These are phyloP conservation scores for Genyomyrus donnyi DNA, from an alignment of 2,113 vertebrate genomes.

Conservation along the genomic window DNA sequence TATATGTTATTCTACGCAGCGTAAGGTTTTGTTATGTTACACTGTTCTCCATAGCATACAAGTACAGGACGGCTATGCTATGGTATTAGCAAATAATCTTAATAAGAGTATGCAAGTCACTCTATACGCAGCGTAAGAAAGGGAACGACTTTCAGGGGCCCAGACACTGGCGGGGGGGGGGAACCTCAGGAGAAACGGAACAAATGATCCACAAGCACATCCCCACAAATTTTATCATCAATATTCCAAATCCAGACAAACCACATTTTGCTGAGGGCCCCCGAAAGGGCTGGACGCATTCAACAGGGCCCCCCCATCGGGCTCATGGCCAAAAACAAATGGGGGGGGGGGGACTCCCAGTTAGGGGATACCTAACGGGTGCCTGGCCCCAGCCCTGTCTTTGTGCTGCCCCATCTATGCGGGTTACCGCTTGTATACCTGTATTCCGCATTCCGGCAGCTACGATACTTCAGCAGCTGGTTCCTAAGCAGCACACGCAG, in stretches of 20 bases:
- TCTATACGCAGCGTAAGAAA: neutral
- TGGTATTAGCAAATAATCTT: neutral
- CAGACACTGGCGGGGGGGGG: neutral
- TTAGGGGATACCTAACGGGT: neutral
- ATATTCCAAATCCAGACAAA: neutral
- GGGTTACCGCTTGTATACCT: neutral
- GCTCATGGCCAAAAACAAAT: neutral
- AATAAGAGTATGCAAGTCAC: neutral
- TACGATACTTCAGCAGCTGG: neutral
- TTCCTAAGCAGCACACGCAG: neutral
- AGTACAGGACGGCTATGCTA: neutral
- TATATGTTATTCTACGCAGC: slow-evolving; percentile 7
- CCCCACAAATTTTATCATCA: neutral
- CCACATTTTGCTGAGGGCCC: neutral
- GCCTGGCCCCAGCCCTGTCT: neutral
- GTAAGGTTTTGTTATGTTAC: neutral
- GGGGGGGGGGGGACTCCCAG: neutral
- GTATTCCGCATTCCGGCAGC: neutral
- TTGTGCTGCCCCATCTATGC: neutral
- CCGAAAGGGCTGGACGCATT: neutral
- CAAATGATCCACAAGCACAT: neutral
- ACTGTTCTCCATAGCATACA: neutral
- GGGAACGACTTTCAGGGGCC: neutral
- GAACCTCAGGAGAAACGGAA: neutral
- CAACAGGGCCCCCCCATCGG: neutral